phyloP scores from a whole-genome alignment of 2,888 invertebrate species.

The Eupithecia inturbata region DNA sequence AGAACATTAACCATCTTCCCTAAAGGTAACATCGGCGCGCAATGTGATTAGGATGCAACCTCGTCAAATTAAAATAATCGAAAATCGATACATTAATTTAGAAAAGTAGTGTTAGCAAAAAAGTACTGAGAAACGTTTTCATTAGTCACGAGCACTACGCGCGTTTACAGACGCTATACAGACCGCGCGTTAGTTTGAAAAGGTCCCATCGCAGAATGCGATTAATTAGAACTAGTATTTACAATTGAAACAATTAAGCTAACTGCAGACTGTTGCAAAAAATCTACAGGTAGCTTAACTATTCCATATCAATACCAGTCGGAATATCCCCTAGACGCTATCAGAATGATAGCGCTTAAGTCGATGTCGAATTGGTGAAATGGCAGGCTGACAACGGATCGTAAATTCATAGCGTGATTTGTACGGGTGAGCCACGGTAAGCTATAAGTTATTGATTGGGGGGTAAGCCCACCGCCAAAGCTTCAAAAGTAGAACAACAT shows the following conservation, averaged over 20 bases:
- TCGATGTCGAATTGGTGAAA: not conserved
- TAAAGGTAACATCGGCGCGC: not conserved
- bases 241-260: no score
- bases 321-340: no score
- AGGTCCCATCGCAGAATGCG: not conserved
- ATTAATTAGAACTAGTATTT: no score
- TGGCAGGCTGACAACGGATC: slow-evolving; percentile 24
- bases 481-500: not conserved
- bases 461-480: not conserved
- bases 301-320: no score
- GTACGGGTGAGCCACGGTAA: not conserved
- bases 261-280: no score
- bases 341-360: not conserved
- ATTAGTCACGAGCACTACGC: not conserved
- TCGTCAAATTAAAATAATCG: not conserved
- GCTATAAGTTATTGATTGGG: slow-evolving; percentile 10
- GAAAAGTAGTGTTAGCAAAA: not conserved
- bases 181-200: not conserved
- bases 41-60: not conserved
- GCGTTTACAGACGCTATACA: not conserved
- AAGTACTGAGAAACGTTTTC: no score
- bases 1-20: not conserved
- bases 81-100: not conserved
- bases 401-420: slow-evolving; percentile 47
- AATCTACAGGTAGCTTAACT: no score